Percentiles rank a stretch among this genome's conserved stretches.
Evolutionary conservation across 2,888 invertebrate genomes (phyloP).

Genomic region (Dusona sp.): DNA sequence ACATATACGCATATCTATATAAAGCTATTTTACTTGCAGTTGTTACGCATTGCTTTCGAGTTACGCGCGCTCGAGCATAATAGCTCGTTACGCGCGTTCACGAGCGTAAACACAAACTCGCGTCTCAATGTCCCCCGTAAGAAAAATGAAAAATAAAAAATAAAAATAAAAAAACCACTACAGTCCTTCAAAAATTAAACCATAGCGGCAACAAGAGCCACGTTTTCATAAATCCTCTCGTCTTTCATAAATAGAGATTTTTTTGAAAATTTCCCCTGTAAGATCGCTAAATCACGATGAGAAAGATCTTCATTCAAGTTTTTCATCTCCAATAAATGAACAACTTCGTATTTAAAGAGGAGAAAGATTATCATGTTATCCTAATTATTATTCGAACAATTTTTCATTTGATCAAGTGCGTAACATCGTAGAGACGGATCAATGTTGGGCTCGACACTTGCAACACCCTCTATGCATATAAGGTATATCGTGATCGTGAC

Average conservation of each 20-base stretch:
- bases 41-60: slow-evolving; percentile 70
- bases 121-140: slow-evolving; percentile 13
- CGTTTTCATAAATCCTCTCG: too few relatives aligned
- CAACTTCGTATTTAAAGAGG: too few relatives aligned
- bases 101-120: slow-evolving; percentile 64
- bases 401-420: too few relatives aligned
- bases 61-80: slow-evolving; percentile 73
- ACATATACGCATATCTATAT: background rate
- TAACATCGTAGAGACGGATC: too few relatives aligned
- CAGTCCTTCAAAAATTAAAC: slow-evolving; percentile 22
- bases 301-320: background rate
- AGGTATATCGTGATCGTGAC: background rate
- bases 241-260: too few relatives aligned
- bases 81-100: slow-evolving; percentile 72
- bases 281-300: background rate
- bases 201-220: background rate
- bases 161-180: background rate
- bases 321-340: background rate
- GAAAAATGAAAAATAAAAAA: background rate
- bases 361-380: background rate
- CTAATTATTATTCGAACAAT: background rate
- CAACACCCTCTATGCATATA: background rate
- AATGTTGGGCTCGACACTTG: background rate
- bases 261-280: background rate
- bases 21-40: slow-evolving; percentile 34